Base-by-base conservation (phyloP, 2,888 invertebrate species). In the Drosophila rubida region DNA sequence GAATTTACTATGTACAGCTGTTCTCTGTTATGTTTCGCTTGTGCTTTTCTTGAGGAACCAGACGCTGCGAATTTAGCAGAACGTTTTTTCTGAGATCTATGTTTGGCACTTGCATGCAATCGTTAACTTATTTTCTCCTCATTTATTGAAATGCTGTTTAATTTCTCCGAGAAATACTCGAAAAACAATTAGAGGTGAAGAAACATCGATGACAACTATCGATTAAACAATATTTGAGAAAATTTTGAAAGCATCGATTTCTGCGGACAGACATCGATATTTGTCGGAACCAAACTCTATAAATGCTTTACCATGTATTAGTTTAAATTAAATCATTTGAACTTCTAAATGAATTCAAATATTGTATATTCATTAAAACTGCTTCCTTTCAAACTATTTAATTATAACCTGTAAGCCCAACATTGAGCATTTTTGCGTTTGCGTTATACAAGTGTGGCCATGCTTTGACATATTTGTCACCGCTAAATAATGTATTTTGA, bases 81-180 rank as follows among this genome's bases (percentile, higher is more conserved):
- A 25, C 42, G 32, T n/a, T 27, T 53, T 61, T 64, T 42, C 16
- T 39, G 66, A 60, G 58, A 55, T 66, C 42, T 51, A 6, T 51
- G 45, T 66, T 35, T 27, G 30, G 37, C 27, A 55, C 50, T 27
- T 13, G 27, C 44, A 46, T 25, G 35, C 41, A 51, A 45, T 27
- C 30, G 16, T 44, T 63, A 49, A 45, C 23, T 54, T 51, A 46
- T 39, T 46, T 69, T 63, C 41, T 32, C 59, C 46, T 54, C 60
- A 75, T 74, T 55, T 76, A 53, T 62, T 77, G 59, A 57, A 57
- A 77, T 63, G 61, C 64, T 65, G 65, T 75, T 78, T 62, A 69
- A 69, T 69, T 78, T 69, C 70, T 74, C 78, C 57, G 50, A 62
- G 58, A 73, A 68, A 60, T 67, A 35, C 62, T 63, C 59, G 51